Percentiles rank a stretch among this genome's conserved stretches.
phyloP scores from a whole-genome alignment of 2,797 vertebrate genomes.

The Rhinella marina region DNA sequence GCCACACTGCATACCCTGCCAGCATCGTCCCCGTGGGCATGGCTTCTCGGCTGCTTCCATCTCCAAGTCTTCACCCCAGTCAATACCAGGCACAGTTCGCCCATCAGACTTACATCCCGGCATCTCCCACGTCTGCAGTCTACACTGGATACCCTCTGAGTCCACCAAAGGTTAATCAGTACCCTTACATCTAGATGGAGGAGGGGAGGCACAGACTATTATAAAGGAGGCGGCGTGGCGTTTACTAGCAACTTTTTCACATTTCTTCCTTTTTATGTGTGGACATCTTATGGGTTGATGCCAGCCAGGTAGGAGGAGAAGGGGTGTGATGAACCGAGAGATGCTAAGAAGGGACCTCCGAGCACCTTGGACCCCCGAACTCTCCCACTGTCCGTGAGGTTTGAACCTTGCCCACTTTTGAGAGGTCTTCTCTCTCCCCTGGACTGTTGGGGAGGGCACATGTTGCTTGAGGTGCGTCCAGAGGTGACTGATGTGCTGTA shows the following conservation, averaged over 20 bases:
- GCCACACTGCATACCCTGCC: constrained; percentile 89
- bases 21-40: constrained; percentile 95
- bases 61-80: constrained; percentile 92
- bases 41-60: constrained; percentile 92
- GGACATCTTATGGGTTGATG: background rate
- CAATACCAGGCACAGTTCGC: constrained; percentile 98
- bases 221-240: background rate
- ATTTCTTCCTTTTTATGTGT: background rate
- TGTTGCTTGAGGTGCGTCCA: background rate
- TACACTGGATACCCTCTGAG: constrained; percentile 99
- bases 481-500: constrained; percentile 35
- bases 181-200: constrained; percentile 92
- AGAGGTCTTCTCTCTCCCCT: constrained; percentile 16
- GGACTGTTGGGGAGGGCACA: constrained; percentile 33
- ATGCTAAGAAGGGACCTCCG: background rate
- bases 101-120: constrained; percentile 98
- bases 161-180: constrained; percentile 99
- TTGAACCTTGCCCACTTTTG: background rate
- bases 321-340: background rate
- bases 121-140: constrained; percentile 95
- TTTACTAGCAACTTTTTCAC: constrained; percentile 31
- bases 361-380: background rate
- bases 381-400: background rate
- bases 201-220: background rate
- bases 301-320: background rate